Evolutionary conservation across 2,797 vertebrate genomes (phyloP).

Genomic region (Buceros bicornis): DNA sequence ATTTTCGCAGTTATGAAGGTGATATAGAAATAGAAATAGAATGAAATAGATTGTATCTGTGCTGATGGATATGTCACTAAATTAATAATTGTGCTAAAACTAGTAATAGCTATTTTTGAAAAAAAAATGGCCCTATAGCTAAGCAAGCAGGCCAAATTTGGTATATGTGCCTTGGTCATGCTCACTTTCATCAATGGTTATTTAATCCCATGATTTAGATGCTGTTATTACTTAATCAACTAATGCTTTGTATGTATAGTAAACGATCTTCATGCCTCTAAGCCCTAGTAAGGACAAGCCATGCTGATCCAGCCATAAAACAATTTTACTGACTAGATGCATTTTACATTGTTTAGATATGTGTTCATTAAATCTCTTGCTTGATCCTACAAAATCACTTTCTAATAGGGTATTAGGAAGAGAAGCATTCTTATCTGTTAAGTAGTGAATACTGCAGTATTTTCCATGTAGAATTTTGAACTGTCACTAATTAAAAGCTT

Average conservation of each 20-base stretch:
- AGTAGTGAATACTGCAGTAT: neutral
- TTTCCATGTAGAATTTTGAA: neutral
- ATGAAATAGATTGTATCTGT: neutral
- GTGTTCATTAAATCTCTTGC: neutral
- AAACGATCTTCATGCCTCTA: neutral
- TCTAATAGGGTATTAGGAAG: neutral
- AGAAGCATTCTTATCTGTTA: neutral
- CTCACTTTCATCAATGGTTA: neutral
- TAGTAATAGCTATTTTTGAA: neutral
- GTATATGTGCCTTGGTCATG: neutral
- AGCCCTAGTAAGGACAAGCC: neutral
- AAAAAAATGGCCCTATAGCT: neutral
- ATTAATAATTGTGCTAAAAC: constrained; percentile 11
- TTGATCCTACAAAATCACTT: neutral
- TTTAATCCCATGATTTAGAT: neutral
- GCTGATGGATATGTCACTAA: neutral
- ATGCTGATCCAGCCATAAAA: neutral
- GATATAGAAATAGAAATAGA: constrained; percentile 36
- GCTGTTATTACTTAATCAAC: neutral
- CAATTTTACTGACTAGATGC: neutral
- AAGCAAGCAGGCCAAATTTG: neutral
- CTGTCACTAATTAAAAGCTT: neutral
- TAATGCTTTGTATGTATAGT: neutral
- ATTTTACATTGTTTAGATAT: neutral
- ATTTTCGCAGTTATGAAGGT: constrained; percentile 7